phyloP scores from a whole-genome alignment of 1,140 invertebrate genomes.

The Drosophila kurseongensis region DNA sequence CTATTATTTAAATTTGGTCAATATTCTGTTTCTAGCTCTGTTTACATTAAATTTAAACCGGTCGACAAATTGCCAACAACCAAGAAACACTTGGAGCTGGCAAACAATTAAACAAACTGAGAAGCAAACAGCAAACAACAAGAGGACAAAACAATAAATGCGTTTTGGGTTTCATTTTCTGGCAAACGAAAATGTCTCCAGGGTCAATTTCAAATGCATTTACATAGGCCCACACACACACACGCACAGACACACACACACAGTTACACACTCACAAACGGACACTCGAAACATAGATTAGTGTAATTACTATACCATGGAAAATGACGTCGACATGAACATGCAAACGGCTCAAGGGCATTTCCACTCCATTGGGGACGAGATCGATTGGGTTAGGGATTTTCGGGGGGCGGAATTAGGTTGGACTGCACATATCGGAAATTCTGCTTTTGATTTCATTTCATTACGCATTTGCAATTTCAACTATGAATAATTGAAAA shows the following conservation, averaged over 20 bases:
- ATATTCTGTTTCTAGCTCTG: neutral
- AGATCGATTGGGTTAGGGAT: constrained; percentile 23
- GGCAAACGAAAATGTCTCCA: constrained; percentile 66
- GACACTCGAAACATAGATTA: constrained; percentile 61
- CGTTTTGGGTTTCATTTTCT: constrained; percentile 49
- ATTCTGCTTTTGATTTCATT: constrained; percentile 77
- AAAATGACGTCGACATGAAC: constrained; percentile 68
- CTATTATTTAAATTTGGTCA: constrained; percentile 11
- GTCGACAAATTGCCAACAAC: constrained; percentile 9
- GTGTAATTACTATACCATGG: constrained; percentile 68
- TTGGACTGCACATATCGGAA: constrained; percentile 42
- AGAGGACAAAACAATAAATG: constrained; percentile 59
- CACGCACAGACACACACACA: constrained; percentile 13
- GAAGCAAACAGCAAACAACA: constrained; percentile 42
- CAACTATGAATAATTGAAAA: constrained; percentile 76
- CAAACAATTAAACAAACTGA: constrained; percentile 58
- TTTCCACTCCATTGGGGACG: constrained; percentile 54
- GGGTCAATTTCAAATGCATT: constrained; percentile 77
- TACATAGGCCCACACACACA: constrained; percentile 33
- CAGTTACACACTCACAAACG: constrained; percentile 10
- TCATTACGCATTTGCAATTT: constrained; percentile 78
- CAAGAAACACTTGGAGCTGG: constrained; percentile 39
- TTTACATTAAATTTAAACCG: constrained; percentile 17
- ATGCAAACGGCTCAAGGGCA: constrained; percentile 71
- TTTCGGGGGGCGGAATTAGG: constrained; percentile 7